Conservation (phyloP, 2,797 vertebrate species). For the Balearica regulorum region DNA sequence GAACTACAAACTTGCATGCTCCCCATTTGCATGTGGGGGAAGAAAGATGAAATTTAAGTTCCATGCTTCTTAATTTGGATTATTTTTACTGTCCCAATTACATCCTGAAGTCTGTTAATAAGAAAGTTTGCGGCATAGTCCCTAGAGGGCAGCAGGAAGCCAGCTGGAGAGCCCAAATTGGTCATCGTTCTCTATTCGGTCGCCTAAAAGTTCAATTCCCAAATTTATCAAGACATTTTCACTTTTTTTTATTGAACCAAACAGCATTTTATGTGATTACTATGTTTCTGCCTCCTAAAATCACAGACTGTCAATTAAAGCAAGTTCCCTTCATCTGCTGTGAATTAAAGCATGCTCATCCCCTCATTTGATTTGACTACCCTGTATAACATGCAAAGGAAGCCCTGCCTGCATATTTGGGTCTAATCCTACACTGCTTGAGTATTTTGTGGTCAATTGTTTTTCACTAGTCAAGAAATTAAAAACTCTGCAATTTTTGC, state of each 20-base stretch:
- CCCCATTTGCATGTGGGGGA: not conserved
- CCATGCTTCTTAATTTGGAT: not conserved
- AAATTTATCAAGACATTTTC: not conserved
- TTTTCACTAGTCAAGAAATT: not conserved
- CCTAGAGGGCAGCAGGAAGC: not conserved
- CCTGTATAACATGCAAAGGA: not conserved
- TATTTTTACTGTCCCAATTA: not conserved
- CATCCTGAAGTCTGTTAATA: not conserved
- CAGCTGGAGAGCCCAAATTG: not conserved
- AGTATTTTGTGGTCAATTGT: not conserved
- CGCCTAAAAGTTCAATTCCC: not conserved
- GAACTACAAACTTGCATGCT: not conserved
- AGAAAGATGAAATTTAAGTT: not conserved
- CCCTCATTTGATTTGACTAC: not conserved
- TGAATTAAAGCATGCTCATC: not conserved
- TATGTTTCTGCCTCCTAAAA: not conserved
- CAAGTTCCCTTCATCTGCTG: not conserved
- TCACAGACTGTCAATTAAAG: not conserved
- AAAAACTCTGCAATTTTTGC: not conserved
- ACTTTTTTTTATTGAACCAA: not conserved
- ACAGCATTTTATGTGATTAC: not conserved
- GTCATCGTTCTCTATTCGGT: rapidly evolving
- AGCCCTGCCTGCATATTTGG: not conserved
- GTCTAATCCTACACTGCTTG: not conserved
- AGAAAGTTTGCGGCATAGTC: not conserved